These are phyloP conservation scores for Diadophis punctatus DNA, from an alignment of 2,113 vertebrate species.

Conservation along the genomic window DNA sequence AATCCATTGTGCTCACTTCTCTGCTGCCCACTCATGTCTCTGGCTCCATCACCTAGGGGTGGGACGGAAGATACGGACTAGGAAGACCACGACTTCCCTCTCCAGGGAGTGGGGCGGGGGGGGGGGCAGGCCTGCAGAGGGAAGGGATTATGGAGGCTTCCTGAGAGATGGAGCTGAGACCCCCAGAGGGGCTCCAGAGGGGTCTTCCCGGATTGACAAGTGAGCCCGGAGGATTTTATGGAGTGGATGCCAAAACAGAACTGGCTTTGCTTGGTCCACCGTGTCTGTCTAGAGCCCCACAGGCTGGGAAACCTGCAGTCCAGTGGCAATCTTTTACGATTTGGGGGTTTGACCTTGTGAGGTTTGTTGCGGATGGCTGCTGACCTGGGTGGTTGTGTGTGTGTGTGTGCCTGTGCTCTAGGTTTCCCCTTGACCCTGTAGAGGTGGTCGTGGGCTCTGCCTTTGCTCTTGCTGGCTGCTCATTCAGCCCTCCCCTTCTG, in stretches of 20 bases:
- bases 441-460: not conserved
- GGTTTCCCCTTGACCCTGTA: not conserved
- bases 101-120: not conserved
- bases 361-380: not conserved
- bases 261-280: not conserved
- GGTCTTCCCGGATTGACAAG: not conserved
- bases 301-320: not conserved
- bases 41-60: not conserved
- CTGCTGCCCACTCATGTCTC: not conserved
- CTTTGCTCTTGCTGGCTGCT: not conserved
- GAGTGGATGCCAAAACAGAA: not conserved
- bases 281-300: rapidly evolving
- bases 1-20: not conserved
- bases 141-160: not conserved
- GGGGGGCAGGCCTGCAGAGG: not conserved
- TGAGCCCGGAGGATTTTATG: not conserved
- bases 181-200: not conserved
- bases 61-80: not conserved
- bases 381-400: not conserved
- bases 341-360: not conserved
- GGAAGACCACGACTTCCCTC: not conserved
- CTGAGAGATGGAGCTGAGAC: rapidly evolving
- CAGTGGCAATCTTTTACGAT: not conserved
- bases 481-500: not conserved
- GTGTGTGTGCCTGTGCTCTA: no score